Evolutionary conservation across 2,797 vertebrate genomes (phyloP).

Genomic region (Liasis olivaceus): DNA sequence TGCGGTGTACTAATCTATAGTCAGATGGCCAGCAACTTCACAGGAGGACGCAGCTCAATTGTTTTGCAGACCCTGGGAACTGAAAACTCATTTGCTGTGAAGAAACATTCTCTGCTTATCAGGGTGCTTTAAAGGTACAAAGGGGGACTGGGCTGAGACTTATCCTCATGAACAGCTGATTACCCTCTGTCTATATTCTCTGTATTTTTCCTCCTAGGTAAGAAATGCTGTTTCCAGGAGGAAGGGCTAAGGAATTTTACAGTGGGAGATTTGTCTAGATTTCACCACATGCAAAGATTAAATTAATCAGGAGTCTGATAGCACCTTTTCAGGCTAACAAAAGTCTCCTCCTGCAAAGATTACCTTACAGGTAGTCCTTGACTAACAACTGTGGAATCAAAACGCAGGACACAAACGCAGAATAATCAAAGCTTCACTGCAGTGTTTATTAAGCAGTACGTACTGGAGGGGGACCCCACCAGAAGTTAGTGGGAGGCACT

Average conservation of each 20-base stretch:
- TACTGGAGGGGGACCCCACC: no score
- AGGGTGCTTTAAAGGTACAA: background rate
- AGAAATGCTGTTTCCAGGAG: background rate
- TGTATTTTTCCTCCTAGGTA: background rate
- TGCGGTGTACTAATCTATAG: background rate
- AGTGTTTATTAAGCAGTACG: no score
- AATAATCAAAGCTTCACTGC: no score
- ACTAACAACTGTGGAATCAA: no score
- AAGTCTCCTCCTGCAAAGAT: background rate
- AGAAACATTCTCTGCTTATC: background rate
- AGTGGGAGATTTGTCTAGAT: background rate
- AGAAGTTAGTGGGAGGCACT: no score
- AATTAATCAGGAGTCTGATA: background rate
- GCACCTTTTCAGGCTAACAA: background rate
- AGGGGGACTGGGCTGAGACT: background rate
- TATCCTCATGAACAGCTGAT: background rate
- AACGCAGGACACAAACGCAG: no score
- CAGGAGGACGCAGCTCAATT: background rate
- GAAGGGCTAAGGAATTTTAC: background rate
- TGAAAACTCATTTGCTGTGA: background rate
- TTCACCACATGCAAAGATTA: background rate
- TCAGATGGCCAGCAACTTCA: background rate
- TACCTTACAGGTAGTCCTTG: background rate
- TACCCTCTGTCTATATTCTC: background rate
- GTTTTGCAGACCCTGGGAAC: background rate